A percentile compares a stretch with the other conserved stretches of the same genome.
Conservation (phyloP, 2,888 invertebrate species). For the Mythimna impura region DNA sequence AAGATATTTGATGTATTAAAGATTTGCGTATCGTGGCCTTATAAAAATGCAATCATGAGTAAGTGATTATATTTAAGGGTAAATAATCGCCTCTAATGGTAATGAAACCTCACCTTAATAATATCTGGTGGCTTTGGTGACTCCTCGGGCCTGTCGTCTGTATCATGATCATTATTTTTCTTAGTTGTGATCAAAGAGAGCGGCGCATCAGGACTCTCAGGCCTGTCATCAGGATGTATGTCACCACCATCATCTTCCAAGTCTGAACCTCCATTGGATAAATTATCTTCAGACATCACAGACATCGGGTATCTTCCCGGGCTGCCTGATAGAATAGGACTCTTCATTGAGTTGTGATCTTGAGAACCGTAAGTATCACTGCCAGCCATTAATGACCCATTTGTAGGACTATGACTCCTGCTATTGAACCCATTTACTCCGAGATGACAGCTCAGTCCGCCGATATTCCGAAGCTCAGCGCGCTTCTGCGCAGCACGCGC, state of each 20-base stretch:
- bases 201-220: slow-evolving; percentile 92
- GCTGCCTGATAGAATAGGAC: slow-evolving; percentile 90
- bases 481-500: slow-evolving; percentile 98
- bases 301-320: slow-evolving; percentile 91
- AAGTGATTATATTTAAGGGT: slow-evolving; percentile 11
- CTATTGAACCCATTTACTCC: slow-evolving; percentile 92
- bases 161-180: slow-evolving; percentile 86
- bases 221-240: slow-evolving; percentile 89
- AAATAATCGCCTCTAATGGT: background rate
- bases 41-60: background rate
- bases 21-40: slow-evolving; percentile 1
- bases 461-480: slow-evolving; percentile 94
- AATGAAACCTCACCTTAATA: slow-evolving; percentile 81
- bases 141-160: slow-evolving; percentile 87
- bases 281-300: slow-evolving; percentile 92
- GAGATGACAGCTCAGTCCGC: slow-evolving; percentile 90
- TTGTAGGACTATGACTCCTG: slow-evolving; percentile 92
- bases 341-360: slow-evolving; percentile 91
- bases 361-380: slow-evolving; percentile 91
- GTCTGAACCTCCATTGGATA: slow-evolving; percentile 92
- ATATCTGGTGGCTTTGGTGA: slow-evolving; percentile 89
- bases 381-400: slow-evolving; percentile 91
- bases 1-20: background rate
- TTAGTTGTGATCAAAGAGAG: slow-evolving; percentile 92
- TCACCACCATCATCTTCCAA: slow-evolving; percentile 92